Conservation (phyloP, 2,113 vertebrate species). For the Collichthys lucidus region DNA sequence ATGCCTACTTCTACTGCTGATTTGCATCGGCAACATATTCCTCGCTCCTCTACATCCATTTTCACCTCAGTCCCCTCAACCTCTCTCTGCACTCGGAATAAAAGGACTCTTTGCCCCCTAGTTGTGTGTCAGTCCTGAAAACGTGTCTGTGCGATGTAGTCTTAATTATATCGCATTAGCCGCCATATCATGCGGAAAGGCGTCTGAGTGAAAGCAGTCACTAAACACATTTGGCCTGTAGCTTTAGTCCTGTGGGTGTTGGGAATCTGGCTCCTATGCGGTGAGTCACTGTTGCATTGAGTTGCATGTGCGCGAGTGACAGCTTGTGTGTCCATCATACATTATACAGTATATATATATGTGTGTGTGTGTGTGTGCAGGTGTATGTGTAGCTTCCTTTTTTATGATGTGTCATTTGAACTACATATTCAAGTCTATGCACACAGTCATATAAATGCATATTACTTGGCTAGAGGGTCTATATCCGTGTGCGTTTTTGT, state of each 20-base stretch:
- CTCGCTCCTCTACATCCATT: conserved; percentile 26
- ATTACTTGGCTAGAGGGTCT: conserved; percentile 30
- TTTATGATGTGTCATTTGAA: conserved; percentile 40
- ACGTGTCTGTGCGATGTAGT: conserved; percentile 55
- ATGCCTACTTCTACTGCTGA: conserved; percentile 35
- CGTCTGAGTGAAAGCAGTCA: conserved; percentile 71
- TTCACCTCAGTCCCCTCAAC: conserved; percentile 24
- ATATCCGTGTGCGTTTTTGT: neutral
- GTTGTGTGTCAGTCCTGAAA: conserved; percentile 70
- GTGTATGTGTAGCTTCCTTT: conserved; percentile 3
- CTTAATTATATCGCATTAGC: conserved; percentile 77
- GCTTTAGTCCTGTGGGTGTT: conserved; percentile 65
- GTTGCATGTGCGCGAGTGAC: conserved; percentile 18
- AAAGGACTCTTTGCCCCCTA: conserved; percentile 54
- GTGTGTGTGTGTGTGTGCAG: neutral
- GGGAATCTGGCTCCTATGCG: conserved; percentile 33
- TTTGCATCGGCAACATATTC: conserved; percentile 55
- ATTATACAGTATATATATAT: no score
- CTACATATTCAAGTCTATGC: conserved; percentile 2
- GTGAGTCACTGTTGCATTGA: conserved; percentile 48
- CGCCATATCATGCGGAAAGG: conserved; percentile 73
- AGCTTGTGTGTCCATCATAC: neutral
- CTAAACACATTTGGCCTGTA: conserved; percentile 76
- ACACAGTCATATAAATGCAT: conserved; percentile 49
- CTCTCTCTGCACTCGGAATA: conserved; percentile 13